Percentiles rank a stretch among this genome's conserved stretches.
phyloP scores from a whole-genome alignment of 2,888 invertebrate species.

The Drosophila picticornis region DNA sequence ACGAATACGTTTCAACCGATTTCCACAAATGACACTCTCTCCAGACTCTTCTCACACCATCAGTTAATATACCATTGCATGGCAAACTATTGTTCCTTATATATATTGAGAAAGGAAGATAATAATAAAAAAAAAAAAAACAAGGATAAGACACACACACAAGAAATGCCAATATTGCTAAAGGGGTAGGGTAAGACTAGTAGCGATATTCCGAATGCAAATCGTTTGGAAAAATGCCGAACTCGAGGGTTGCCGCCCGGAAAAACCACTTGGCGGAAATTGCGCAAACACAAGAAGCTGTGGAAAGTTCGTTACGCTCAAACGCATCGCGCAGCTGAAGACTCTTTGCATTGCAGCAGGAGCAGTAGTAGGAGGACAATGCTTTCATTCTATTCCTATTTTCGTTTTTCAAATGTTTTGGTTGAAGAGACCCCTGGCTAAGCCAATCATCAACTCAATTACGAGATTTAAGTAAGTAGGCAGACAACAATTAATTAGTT shows the following conservation, averaged over 20 bases:
- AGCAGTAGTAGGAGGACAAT: slow-evolving; percentile 18
- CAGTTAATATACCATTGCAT: background rate
- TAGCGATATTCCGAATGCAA: slow-evolving; percentile 31
- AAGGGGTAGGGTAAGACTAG: background rate
- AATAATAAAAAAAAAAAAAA: background rate
- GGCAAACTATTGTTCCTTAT: slow-evolving; percentile 11
- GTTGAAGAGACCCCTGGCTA: background rate
- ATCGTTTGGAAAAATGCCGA: slow-evolving; percentile 48
- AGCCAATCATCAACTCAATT: slow-evolving; percentile 31
- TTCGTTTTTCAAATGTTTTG: background rate
- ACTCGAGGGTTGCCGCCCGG: slow-evolving; percentile 35
- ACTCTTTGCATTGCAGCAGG: slow-evolving; percentile 7
- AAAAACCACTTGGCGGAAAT: slow-evolving; percentile 60
- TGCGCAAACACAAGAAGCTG: slow-evolving; percentile 37
- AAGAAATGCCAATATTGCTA: background rate
- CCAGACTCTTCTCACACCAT: background rate
- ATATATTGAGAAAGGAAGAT: background rate
- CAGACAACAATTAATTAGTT: background rate
- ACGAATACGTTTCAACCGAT: background rate
- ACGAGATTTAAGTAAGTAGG: background rate
- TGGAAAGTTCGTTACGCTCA: slow-evolving; percentile 39
- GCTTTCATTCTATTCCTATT: background rate
- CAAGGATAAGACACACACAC: background rate
- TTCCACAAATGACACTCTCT: background rate
- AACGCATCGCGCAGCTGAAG: slow-evolving; percentile 21